Evolutionary conservation across 2,797 vertebrate genomes (phyloP), one percentile per base, ranked within the genome.

Genomic region (Rhodeus uyekii): DNA sequence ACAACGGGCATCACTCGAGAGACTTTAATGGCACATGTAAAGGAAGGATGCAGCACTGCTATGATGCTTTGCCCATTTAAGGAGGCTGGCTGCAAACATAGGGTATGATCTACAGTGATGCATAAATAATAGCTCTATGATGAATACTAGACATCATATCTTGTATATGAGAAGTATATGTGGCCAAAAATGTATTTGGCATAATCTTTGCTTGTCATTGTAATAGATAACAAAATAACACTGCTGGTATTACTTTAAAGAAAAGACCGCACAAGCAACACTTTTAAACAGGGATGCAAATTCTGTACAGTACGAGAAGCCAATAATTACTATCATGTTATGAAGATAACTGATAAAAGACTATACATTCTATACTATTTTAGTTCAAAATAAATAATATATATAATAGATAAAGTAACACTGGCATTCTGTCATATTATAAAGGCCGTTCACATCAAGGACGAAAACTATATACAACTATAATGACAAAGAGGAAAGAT

Each of bases 51-150:
- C 55, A 96, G 92, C 88, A 96, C 96, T 0, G 96, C 97, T 3
- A 91, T 97, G 63, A 95, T 97, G 73, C 95, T 98, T 16, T 99
- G 98, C 78, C 98, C 98, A 5, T 99, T 99, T 92, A 99, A 98
- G 92, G 98, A 99, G 0, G 97, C 97, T 0, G 98, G 97, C 89
- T 99, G 98, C 94, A 99, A 99, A 91, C 97, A 99, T 90, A 94
- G 96, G 89, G 98, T 99, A 90, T 94, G 95, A 38, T 58, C 29
- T 34, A 10, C 6, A 9, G 2, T 32, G 34, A 75, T 24, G 44
- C 7, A 65, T 61, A 42, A 14, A n/a, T 27, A 24, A 58, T 36
- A 44, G 5, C 8, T 24, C 27, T 14, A 2, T 46, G 46, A 32
- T 73, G 8, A 48, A 53, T 53, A 34, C 7, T 58, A 58, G 24